Conservation (phyloP, 2,888 invertebrate genomes). For the Venustoraphidia nigricollis region DNA sequence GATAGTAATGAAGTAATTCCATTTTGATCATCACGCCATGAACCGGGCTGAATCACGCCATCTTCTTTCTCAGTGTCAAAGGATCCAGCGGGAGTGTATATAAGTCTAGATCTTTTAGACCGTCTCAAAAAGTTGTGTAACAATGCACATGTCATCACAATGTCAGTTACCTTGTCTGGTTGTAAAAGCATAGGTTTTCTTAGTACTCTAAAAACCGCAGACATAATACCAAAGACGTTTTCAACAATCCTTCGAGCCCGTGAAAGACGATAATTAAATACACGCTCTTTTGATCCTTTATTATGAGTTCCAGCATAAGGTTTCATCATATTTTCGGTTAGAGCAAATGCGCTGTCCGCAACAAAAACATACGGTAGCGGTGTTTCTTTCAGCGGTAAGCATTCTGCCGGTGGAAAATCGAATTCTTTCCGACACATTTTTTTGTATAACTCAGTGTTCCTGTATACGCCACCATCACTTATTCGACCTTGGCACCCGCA, state of each 20-base stretch:
- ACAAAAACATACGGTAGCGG: slow-evolving; percentile 10
- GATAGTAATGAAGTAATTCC: slow-evolving; percentile 2
- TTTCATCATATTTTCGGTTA: too few relatives aligned
- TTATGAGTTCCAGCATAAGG: too few relatives aligned
- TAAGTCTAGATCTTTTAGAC: slow-evolving; percentile 1
- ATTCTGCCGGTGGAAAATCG: slow-evolving; percentile 7
- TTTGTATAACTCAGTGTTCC: slow-evolving; percentile 3
- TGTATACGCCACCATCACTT: slow-evolving; percentile 14
- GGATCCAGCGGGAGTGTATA: slow-evolving; percentile 4
- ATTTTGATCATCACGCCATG: slow-evolving; percentile 3
- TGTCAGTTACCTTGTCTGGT: slow-evolving; percentile 8
- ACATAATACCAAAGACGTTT: too few relatives aligned
- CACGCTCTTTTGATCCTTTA: too few relatives aligned
- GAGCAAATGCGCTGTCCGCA: too few relatives aligned
- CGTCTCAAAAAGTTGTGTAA: slow-evolving; percentile 9
- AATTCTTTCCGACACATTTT: slow-evolving; percentile 2
- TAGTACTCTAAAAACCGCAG: slow-evolving; percentile 9
- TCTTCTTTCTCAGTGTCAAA: slow-evolving; percentile 3
- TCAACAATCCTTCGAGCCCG: too few relatives aligned
- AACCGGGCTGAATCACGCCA: background rate
- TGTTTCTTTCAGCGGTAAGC: background rate
- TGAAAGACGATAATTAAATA: too few relatives aligned
- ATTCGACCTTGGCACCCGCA: slow-evolving; percentile 14
- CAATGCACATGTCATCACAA: slow-evolving; percentile 6
- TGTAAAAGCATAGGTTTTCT: slow-evolving; percentile 9